These are phyloP conservation scores for Hylaea fasciaria DNA, from an alignment of 2,888 invertebrate genomes.

Conservation along the genomic window DNA sequence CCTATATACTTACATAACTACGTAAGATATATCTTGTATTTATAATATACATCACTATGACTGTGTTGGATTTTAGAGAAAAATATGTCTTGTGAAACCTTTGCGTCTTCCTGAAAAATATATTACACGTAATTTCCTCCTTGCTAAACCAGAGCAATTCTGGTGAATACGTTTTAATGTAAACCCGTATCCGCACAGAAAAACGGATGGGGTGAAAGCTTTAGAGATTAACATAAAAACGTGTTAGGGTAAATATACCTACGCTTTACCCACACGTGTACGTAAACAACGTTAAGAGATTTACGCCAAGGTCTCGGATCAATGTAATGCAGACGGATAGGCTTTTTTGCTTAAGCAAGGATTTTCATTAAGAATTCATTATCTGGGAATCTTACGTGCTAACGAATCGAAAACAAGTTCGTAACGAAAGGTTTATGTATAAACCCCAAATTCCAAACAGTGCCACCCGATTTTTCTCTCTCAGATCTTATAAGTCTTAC, in stretches of 20 bases:
- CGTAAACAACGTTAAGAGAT: constrained; percentile 28
- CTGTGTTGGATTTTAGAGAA: too few relatives aligned
- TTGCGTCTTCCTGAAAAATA: constrained; percentile 6
- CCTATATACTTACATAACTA: too few relatives aligned
- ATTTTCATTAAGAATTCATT: constrained; percentile 29
- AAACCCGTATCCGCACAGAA: constrained; percentile 5
- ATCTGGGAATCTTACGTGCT: constrained; percentile 8
- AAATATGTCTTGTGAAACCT: not conserved
- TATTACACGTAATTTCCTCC: constrained; percentile 3
- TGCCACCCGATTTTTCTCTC: not conserved
- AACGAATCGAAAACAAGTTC: constrained; percentile 7
- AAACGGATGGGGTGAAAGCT: constrained; percentile 17
- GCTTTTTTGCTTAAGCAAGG: constrained; percentile 24
- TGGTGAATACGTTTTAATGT: constrained; percentile 14
- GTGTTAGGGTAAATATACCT: constrained; percentile 8
- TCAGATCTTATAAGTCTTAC: too few relatives aligned
- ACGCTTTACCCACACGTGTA: constrained; percentile 2
- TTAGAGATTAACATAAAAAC: constrained; percentile 28
- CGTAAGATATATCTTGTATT: too few relatives aligned
- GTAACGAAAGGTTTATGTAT: not conserved
- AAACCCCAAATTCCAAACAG: not conserved
- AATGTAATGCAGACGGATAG: constrained; percentile 26
- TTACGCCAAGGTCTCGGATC: constrained; percentile 20
- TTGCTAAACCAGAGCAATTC: constrained; percentile 10
- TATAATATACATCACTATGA: too few relatives aligned